Conservation (phyloP, 2,888 invertebrate genomes). For the Callyntrura sp. region DNA sequence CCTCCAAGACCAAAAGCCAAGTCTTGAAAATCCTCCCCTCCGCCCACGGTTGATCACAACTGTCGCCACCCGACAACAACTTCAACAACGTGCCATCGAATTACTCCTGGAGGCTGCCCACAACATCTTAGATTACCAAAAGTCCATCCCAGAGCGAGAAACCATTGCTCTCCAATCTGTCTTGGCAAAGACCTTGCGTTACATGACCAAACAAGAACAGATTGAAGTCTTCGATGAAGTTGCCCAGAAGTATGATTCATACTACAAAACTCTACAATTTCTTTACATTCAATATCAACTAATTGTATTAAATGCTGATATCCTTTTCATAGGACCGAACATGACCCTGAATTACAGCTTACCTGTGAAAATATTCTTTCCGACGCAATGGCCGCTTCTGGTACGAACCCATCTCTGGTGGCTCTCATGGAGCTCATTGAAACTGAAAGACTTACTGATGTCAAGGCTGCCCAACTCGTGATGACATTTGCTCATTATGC, state of each 20-base stretch:
- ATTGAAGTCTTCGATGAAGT: constrained; percentile 82
- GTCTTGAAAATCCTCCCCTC: constrained; percentile 78
- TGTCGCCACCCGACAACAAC: constrained; percentile 68
- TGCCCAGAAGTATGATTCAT: constrained; percentile 60
- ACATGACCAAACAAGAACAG: constrained; percentile 82
- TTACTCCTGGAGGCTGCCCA: constrained; percentile 78
- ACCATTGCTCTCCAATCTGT: constrained; percentile 77
- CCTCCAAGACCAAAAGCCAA: constrained; percentile 65
- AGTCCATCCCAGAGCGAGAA: constrained; percentile 80
- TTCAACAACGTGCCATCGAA: constrained; percentile 68
- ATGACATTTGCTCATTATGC: constrained; percentile 84
- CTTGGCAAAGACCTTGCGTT: constrained; percentile 83
- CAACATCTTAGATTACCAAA: constrained; percentile 70
- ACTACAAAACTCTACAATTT: not conserved
- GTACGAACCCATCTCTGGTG: constrained; percentile 85
- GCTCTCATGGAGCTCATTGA: constrained; percentile 84
- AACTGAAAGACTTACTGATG: constrained; percentile 82
- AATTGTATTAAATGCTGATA: not conserved
- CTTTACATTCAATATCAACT: not conserved
- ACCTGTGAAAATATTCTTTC: constrained; percentile 73
- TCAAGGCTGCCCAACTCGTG: constrained; percentile 84
- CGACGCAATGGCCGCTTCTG: constrained; percentile 83
- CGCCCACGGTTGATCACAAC: constrained; percentile 77
- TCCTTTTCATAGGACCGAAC: constrained; percentile 42
- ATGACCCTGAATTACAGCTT: constrained; percentile 61